Conservation (phyloP, 2,888 invertebrate genomes). For the Leptinotarsa juncta region DNA sequence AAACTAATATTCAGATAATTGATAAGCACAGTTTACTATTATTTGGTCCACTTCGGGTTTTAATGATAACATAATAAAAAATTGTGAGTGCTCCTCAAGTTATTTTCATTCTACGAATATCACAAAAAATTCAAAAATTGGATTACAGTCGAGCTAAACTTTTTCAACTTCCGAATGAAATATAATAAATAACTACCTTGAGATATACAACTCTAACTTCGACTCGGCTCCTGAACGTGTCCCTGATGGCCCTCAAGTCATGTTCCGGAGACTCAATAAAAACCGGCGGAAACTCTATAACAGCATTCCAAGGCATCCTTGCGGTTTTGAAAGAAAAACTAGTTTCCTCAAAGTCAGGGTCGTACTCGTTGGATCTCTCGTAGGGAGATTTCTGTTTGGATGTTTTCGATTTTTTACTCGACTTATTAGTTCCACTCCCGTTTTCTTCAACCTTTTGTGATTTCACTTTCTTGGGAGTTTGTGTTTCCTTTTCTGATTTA, state of each 20-base stretch:
- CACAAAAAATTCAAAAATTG: too few species aligned
- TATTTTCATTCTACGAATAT: too few species aligned
- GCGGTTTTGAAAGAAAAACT: conserved; percentile 68
- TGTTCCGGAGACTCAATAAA: conserved; percentile 66
- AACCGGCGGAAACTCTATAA: conserved; percentile 69
- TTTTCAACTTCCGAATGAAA: background rate
- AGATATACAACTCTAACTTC: conserved; percentile 69
- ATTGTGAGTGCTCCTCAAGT: too few species aligned
- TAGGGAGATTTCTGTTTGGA: conserved; percentile 45
- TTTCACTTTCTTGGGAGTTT: conserved; percentile 27
- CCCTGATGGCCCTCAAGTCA: conserved; percentile 67
- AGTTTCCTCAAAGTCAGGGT: conserved; percentile 47
- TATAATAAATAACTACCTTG: conserved; percentile 61
- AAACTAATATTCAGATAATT: too few species aligned
- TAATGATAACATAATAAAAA: too few species aligned
- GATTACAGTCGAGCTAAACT: background rate
- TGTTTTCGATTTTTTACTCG: background rate
- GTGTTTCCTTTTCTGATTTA: background rate
- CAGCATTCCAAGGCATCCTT: conserved; percentile 68
- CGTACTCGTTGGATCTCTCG: conserved; percentile 54
- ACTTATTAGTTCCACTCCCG: background rate
- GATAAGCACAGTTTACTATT: too few species aligned
- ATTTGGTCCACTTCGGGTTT: too few species aligned
- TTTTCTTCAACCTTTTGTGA: background rate
- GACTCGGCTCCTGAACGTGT: conserved; percentile 70